Evolutionary conservation across 2,888 invertebrate genomes (phyloP).

Genomic region (Trachelus troglodyta): DNA sequence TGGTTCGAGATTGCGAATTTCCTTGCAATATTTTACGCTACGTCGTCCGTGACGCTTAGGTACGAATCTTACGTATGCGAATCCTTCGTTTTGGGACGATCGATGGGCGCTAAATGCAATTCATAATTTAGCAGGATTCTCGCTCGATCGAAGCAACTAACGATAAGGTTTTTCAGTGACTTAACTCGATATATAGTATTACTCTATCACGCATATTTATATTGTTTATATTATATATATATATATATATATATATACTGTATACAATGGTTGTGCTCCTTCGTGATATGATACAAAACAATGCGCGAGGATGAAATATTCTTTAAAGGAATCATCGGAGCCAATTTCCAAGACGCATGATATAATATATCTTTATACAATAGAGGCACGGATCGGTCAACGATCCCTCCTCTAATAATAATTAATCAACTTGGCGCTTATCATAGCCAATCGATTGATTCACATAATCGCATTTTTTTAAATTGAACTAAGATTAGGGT

Average conservation of each 20-base stretch:
- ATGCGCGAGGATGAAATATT: slow-evolving; percentile 12
- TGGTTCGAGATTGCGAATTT: slow-evolving; percentile 43
- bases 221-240: slow-evolving; percentile 27
- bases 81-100: neutral
- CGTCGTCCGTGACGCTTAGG: neutral
- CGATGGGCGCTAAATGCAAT: neutral
- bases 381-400: neutral
- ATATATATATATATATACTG: slow-evolving; percentile 22
- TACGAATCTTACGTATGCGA: neutral
- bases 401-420: neutral
- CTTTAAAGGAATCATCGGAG: neutral
- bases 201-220: slow-evolving; percentile 21
- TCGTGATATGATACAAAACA: slow-evolving; percentile 22
- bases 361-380: neutral
- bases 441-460: neutral
- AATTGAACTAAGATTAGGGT: neutral
- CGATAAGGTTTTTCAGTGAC: slow-evolving; percentile 39
- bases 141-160: slow-evolving; percentile 33
- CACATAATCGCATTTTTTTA: neutral
- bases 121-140: neutral
- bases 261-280: slow-evolving; percentile 11
- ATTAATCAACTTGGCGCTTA: neutral
- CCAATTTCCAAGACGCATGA: neutral
- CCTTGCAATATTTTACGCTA: neutral
- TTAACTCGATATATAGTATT: slow-evolving; percentile 29